Evolutionary conservation across 2,888 invertebrate species (phyloP), one percentile per base, ranked within the genome.

Genomic region (Matsumyia berberina): DNA sequence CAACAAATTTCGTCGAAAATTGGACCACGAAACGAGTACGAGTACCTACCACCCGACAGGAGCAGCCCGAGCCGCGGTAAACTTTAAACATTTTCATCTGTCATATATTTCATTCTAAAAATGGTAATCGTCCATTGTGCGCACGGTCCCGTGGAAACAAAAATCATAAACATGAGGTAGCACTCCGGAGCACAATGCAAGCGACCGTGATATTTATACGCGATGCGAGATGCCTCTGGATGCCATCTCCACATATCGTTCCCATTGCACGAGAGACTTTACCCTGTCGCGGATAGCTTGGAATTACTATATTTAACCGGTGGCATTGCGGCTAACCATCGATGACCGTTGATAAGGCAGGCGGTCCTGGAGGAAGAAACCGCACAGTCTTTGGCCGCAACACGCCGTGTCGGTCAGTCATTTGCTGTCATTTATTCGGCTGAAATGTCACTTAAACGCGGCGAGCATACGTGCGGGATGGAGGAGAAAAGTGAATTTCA

Each of bases 91-190:
- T 31, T 80, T 85, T 51, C 85, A 80, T 80, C 85, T 85, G 85
- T 85, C 85, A 85, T 85, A 85, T 85, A 85, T 85, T 85, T 85
- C 85, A 85, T 85, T 85, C 85, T 80, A 79, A 85, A 85, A 85
- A 85, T 80, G 85, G 85, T 85, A 80, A 80, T 85, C 80, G 85
- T 51, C 85, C 74, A 85, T 85, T 85, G 80, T 80, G 80, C 37
- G 62, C 58, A 24, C 58, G 53, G 60, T 60, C 57, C 33, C 24
- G 35, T 9, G 42, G 44, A 31, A 33, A 49, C 46, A 79, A 78
- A 85, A 85, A 79, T 85, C 85, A 80, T 80, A 85, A 85, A 76
- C 85, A 70, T 85, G 80, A 85, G 69, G 85, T 70, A 85, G 79
- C 79, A 83, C 73, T 67, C 74, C 19, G 77, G 58, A 15, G 44